Evolutionary conservation across 2,113 vertebrate species (phyloP).

Genomic region (Ginglymostoma cirratum): DNA sequence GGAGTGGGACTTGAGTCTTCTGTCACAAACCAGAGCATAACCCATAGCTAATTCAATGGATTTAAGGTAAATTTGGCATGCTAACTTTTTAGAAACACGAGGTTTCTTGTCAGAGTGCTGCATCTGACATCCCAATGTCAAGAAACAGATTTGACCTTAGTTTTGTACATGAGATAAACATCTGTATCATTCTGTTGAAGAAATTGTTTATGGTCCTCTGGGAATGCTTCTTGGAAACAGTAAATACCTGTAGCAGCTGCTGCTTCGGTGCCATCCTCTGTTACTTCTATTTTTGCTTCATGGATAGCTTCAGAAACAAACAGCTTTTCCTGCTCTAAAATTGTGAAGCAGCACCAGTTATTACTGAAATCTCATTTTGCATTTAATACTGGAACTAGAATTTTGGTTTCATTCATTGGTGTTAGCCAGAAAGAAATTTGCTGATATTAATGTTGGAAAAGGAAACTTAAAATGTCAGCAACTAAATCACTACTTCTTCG

Average conservation of each 20-base stretch:
- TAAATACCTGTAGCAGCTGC: conserved; percentile 70
- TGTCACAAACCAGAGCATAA: neutral
- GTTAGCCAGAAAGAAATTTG: neutral
- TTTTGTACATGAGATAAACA: neutral
- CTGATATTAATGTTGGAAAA: neutral
- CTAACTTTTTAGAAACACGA: neutral
- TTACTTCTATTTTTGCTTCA: conserved; percentile 73
- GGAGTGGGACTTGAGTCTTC: neutral
- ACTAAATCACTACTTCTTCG: no score
- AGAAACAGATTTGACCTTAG: neutral
- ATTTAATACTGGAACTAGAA: neutral
- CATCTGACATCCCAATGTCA: neutral
- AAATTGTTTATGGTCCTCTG: neutral
- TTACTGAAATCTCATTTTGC: neutral
- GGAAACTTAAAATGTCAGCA: neutral
- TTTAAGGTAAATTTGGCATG: neutral
- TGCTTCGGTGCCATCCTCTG: conserved; percentile 73
- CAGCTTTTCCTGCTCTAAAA: conserved; percentile 63
- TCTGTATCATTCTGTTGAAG: neutral
- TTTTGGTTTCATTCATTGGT: neutral
- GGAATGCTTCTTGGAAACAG: neutral
- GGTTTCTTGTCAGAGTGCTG: neutral
- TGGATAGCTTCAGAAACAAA: conserved; percentile 79
- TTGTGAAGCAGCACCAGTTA: neutral
- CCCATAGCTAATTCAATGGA: neutral